Conservation (phyloP, 2,797 vertebrate species). For the Enteromius thamalakanensis region DNA sequence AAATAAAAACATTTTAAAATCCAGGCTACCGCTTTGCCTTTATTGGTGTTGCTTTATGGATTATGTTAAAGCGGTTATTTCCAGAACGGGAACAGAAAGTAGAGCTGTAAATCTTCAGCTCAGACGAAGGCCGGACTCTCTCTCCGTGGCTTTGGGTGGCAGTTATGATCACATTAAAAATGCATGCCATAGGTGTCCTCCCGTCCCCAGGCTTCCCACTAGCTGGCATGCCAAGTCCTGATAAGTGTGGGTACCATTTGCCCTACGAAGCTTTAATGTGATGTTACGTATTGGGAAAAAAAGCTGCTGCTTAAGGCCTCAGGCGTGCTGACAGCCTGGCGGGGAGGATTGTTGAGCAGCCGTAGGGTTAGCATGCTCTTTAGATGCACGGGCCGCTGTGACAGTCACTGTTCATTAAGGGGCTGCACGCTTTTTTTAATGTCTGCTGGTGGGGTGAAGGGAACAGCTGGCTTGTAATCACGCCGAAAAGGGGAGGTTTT, state of each 20-base stretch:
- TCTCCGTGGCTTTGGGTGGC: conserved; percentile 37
- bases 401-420: conserved; percentile 27
- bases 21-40: conserved; percentile 12
- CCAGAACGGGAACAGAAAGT: conserved; percentile 7
- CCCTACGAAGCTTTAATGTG: conserved; percentile 77
- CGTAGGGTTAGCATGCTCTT: conserved; percentile 20
- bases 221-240: conserved; percentile 61
- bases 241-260: conserved; percentile 68
- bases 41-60: conserved; percentile 27
- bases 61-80: conserved; percentile 41
- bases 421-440: conserved; percentile 51
- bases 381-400: background rate
- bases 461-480: conserved; percentile 58
- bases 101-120: conserved; percentile 32
- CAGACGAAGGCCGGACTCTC: conserved; percentile 14
- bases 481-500: conserved; percentile 49
- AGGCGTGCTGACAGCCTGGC: conserved; percentile 59
- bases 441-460: conserved; percentile 40
- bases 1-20: conserved; percentile 13
- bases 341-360: conserved; percentile 15
- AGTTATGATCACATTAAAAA: conserved; percentile 53
- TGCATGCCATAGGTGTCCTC: conserved; percentile 52
- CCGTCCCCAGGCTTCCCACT: conserved; percentile 53
- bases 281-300: conserved; percentile 73
- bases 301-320: conserved; percentile 69